Evolutionary conservation across 2,113 vertebrate genomes (phyloP), one percentile per base, ranked within the genome.

Genomic region (Psephotus haematonotus): DNA sequence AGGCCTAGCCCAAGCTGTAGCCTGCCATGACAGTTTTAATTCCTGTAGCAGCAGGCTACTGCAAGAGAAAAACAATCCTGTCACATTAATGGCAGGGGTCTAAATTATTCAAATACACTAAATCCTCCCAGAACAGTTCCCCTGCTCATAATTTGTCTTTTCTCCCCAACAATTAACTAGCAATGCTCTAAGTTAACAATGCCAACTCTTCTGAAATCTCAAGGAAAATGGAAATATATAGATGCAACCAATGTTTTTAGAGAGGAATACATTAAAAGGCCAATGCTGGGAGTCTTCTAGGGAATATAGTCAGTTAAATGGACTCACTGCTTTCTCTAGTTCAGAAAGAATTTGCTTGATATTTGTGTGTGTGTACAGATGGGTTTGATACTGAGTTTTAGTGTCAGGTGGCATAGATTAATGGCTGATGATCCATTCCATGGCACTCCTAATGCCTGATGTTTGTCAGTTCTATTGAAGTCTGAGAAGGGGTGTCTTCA

Each of bases 51-150:
- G 99, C 98, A 96, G 99, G 99, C 98, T 98, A 98, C 98, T 98
- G 98, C 88, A 95, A 97, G 98, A 99, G 99, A 99, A 98, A 99
- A 99, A 99, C 99, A 98, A 98, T 98, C 98, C 98, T 99, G 99
- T 99, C 99, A 99, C 98, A 93, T 98, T 98, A 98, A 98, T 99
- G 97, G 98, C 98, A 93, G 99, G 98, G 99, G 98, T 98, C 98
- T 99, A 99, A 99, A 99, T 99, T 99, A 99, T 99, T 99, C 99
- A 99, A 99, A 99, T 99, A 99, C 98, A 98, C 98, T 98, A 99
- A 99, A 99, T 99, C 99, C 99, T 98, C 98, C 98, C 98, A 98
- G 98, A 98, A 98, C 98, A 96, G 97, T 98, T 98, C 98, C 98
- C 98, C 97, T 97, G 99, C 98, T 99, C 99, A 99, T 99, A 99